Base-by-base conservation (phyloP, 1,140 invertebrate genomes). In the Fopius arisanus region DNA sequence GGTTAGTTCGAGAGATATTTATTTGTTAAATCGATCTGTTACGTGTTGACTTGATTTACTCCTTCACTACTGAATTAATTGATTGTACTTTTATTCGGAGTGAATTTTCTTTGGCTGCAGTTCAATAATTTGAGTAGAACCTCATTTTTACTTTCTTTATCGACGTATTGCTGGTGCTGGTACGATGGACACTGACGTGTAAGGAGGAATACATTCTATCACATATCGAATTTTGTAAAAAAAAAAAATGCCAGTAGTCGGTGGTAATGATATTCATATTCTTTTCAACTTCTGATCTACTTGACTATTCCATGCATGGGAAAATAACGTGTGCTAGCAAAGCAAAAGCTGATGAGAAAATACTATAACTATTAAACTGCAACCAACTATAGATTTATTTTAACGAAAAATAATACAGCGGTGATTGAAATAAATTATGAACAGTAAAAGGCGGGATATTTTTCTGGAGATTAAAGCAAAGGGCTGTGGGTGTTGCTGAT, bases 91-190 rank as follows among this genome's bases (percentile, higher is more conserved):
- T 63, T 29, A 41, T 63, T 26, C 62, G 63, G 67, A 12, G 48
- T 43, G 28, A 43, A 29, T 65, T 54, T 62, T 72, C 69, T 14
- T 66, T 72, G 73, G 76, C 29, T 77, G 76, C 76, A 77, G 76
- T 77, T 77, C 76, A 77, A 77, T 75, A 70, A 75, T 71, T 72
- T 63, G 43, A 69, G 75, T 73, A 59, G 14, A 12, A 37, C 9
- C 19, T 6, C n/a, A 14, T 66, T 16, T 66, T 31, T 66, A 16
- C 29, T 40, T 19, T 37, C 0, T 37, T 7, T n/a, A n/a, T n/a
- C n/a, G n/a, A n/a, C n/a, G n/a, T n/a, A n/a, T n/a, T n/a, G n/a
- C n/a, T 37, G 1, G 19, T 2, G 19, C 6, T 12, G 19, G 19
- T 19, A 51, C 19, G 19, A 3, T 14, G 3, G 19, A 51, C 43